phyloP scores from a whole-genome alignment of 2,113 vertebrate genomes.

The Aspidoscelis tigris region DNA sequence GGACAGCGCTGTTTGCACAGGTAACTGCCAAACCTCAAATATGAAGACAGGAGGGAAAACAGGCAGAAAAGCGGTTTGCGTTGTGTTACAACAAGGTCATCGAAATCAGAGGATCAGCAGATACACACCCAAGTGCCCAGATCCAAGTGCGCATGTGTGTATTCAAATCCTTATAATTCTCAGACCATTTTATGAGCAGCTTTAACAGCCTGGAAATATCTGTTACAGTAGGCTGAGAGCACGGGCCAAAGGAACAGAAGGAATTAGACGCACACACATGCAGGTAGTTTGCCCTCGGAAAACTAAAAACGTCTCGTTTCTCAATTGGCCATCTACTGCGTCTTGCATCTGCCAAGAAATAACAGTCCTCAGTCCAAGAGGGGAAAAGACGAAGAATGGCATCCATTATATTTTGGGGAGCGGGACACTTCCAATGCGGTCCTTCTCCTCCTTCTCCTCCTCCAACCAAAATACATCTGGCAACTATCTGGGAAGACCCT shows the following conservation, averaged over 20 bases:
- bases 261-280: background rate
- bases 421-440: background rate
- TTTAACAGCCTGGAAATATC: background rate
- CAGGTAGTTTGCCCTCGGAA: background rate
- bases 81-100: background rate
- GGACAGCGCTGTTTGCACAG: too few species aligned
- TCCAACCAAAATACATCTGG: constrained; percentile 4
- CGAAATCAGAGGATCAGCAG: background rate
- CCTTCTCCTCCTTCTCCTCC: too few species aligned
- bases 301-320: background rate
- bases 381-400: background rate
- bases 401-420: background rate
- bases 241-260: background rate
- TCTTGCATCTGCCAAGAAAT: background rate
- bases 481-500: background rate
- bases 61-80: background rate
- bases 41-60: background rate
- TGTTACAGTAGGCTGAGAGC: background rate
- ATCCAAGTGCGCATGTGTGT: background rate
- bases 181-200: background rate
- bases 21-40: background rate
- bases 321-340: background rate
- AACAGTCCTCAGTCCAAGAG: background rate
- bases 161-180: background rate
- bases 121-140: background rate